Evolutionary conservation across 2,113 vertebrate genomes (phyloP).

Genomic region (Phainopepla nitens): DNA sequence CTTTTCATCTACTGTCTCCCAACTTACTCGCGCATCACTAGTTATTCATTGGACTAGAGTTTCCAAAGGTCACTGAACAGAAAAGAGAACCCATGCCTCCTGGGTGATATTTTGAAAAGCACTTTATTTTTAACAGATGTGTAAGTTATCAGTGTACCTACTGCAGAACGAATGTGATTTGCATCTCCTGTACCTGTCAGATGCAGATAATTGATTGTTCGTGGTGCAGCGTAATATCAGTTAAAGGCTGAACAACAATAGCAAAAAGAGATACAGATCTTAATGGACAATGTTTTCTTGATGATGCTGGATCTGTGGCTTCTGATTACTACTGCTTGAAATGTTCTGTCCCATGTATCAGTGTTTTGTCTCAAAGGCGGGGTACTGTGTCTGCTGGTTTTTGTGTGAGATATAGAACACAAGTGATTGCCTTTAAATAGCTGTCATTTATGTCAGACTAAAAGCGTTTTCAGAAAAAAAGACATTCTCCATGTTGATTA

Average conservation of each 20-base stretch:
- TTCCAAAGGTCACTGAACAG: slow-evolving; percentile 64
- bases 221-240: neutral
- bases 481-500: slow-evolving; percentile 19
- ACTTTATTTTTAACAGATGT: slow-evolving; percentile 36
- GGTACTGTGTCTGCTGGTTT: neutral
- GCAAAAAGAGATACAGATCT: neutral
- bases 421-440: slow-evolving; percentile 45
- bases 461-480: slow-evolving; percentile 10
- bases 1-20: neutral
- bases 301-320: neutral
- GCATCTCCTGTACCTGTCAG: neutral
- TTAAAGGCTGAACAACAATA: neutral
- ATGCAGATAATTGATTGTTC: neutral
- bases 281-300: neutral
- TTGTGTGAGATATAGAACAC: slow-evolving; percentile 27
- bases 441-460: slow-evolving; percentile 18
- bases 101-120: slow-evolving; percentile 11
- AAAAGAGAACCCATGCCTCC: slow-evolving; percentile 24
- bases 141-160: neutral
- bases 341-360: slow-evolving; percentile 16
- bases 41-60: slow-evolving; percentile 20
- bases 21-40: neutral
- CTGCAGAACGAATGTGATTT: neutral
- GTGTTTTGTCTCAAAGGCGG: slow-evolving; percentile 41
- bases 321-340: slow-evolving; percentile 29